Base-by-base conservation (phyloP, 1,140 invertebrate genomes). In the Archivesica marissinica region DNA sequence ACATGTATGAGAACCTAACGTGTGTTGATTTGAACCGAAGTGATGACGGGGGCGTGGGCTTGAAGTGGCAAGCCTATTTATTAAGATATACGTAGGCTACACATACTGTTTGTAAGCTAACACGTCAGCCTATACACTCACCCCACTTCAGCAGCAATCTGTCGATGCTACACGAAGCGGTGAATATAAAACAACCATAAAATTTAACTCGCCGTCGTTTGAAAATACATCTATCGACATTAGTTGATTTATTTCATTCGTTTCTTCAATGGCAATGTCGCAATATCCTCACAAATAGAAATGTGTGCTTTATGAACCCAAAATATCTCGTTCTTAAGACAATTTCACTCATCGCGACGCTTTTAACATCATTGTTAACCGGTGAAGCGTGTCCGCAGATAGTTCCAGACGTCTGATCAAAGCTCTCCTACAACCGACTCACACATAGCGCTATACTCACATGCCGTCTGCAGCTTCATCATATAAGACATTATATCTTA, bases 301-400 rank as follows among this genome's bases (percentile, higher is more conserved):
- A 81, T 68, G 7, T 81, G 66, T 72, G 79, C 79, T 70, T 68
- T 44, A 59, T 81, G 79, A 81, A 68, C 79, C 66, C 47, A 41
- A 23, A 68, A 54, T 54, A 70, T 70, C 41, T 72, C n/a, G 39
- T 70, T 81, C 79, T 81, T 81, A 72, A 81, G 79, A 81, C 66
- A 72, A 72, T 52, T 81, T 81, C 35, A 47, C 68, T 72, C 35
- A 41, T 41, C 44, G 30, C 35, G 23, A 4, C 38, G 56, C 68
- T 52, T 70, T 81, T 56, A 47, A 44, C 44, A 52, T 47, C 41
- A 81, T 70, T 68, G 66, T 68, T 35, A 30, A 6, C 68, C 79
- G 47, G 47, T 52, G 33, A 47, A 17, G 79, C 79, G 50, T 81
- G 50, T n/a, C 79, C 17, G 41, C 3, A 52, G 79, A 68, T 81